Evolutionary conservation across 1,140 invertebrate species (phyloP), one percentile per base, ranked within the genome.

Genomic region (Drosophila neocordata): DNA sequence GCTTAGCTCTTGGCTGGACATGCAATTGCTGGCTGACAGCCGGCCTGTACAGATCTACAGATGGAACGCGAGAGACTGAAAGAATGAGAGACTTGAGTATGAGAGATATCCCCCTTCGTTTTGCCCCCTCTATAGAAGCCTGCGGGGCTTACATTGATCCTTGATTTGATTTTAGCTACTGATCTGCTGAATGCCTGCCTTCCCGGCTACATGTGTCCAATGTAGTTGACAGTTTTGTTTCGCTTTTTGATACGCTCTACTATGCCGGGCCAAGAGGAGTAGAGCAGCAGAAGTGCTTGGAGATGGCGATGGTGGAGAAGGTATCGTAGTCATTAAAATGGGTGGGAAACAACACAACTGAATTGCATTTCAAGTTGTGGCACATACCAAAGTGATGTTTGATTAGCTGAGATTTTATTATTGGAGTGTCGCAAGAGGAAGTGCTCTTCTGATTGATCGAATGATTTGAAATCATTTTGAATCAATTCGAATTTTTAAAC

Each of bases 41-140:
- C 82, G 85, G 81, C 60, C 69, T 82, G 83, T 73, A 85, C 81
- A 85, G 81, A 87, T 85, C 81, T 85, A 81, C 82, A 87, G 41
- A 48, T 48, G 41, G 41, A 48, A 20, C 41, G 41, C 82, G 81
- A 79, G 67, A 57, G 55, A 31, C 55, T 18, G n/a, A 31, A 24
- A 55, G 52, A 41, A 41, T 15, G 13, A 9, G 27, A 31, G 27
- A 6, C 27, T 31, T 31, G 4, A 31, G 27, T 1, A 31, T 31
- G 1, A 31, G 27, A 31, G 27, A 31, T 31, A 13, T 18, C 41
- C 41, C 15, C 9, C 41, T 20, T 13, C 37, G 12, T 38, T 4
- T 38, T 13, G 12, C 4, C 37, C 5, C 11, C 15, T 18, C 41
- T 44, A 15, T 5, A 12, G 15, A 20, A 20, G 41, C 41, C 41